Evolutionary conservation across 2,888 invertebrate genomes (phyloP), one percentile per base, ranked within the genome.

Genomic region (Chaetoderma sp.): DNA sequence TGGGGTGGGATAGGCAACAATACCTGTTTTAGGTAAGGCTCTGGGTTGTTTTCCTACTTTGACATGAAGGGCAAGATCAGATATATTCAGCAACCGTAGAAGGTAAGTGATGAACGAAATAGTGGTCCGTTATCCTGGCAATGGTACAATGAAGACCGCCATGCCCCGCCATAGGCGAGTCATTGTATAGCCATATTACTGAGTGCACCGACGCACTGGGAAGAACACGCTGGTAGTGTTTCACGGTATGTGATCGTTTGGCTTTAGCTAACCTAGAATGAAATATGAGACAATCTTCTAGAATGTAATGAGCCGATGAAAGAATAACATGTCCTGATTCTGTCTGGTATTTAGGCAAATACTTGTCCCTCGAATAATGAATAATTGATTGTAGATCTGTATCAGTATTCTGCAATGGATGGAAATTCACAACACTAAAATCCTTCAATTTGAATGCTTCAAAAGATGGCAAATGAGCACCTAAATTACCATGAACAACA

Each of bases 331-430:
- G 56, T 16, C 71, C 21, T 16, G 70, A 66, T 16, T 18, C 4
- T 25, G 56, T 68, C 42, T 71, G 70, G 44, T 63, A 67, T 25
- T 56, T 28, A 13, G 73, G 68, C 10, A 70, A 23, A 23, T 25
- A 30, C 30, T 42, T 62, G 1, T 42, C 16, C 10, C 10, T 10
- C 8, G 68, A 16, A 49, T 59, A 70, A 2, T 36, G n/a, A 28
- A 68, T 63, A 16, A 67, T 45, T 6, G 65, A 63, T 13, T 59
- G 25, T 6, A 68, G 21, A 10, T 49, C 30, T 6, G 13, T 2
- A 28, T 70, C 73, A 3, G 10, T 42, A 18, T 39, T 21, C 45
- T 71, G 70, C 16, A 30, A 52, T 27, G 23, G 21, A n/a, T n/a
- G 27, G 25, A 72, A 56, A 32, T 47, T 56, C 8, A 13, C 32